These are phyloP conservation scores for Hedya salicella DNA, from an alignment of 2,888 invertebrate species.

Conservation along the genomic window DNA sequence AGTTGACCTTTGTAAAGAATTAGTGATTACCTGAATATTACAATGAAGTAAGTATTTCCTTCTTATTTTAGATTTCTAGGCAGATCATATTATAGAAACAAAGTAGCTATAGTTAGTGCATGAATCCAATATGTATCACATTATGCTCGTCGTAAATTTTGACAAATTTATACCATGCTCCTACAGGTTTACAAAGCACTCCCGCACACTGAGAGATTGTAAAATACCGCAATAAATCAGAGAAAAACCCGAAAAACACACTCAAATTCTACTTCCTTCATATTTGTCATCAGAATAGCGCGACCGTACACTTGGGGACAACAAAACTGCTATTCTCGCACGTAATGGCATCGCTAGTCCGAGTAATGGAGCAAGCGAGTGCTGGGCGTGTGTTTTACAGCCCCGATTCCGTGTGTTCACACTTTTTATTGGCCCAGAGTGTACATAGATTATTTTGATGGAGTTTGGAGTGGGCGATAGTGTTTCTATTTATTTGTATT, in stretches of 20 bases:
- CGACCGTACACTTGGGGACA: constrained; percentile 61
- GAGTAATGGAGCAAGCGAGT: constrained; percentile 56
- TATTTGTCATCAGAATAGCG: constrained; percentile 60
- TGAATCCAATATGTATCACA: neutral
- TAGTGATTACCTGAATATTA: too few relatives aligned
- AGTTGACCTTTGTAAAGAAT: too few relatives aligned
- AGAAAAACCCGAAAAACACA: constrained; percentile 43
- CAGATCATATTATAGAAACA: too few relatives aligned
- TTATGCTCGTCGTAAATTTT: neutral
- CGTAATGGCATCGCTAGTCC: constrained; percentile 60
- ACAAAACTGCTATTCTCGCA: constrained; percentile 58
- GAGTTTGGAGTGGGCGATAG: constrained; percentile 37
- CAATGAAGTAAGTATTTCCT: too few relatives aligned
- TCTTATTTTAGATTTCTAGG: too few relatives aligned
- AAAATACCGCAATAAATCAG: constrained; percentile 32
- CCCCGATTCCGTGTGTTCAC: constrained; percentile 44
- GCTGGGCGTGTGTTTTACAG: constrained; percentile 46
- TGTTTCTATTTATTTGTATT: constrained; percentile 21
- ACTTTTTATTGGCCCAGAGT: constrained; percentile 43
- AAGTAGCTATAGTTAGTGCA: neutral
- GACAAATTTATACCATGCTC: constrained; percentile 3
- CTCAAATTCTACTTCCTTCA: constrained; percentile 45
- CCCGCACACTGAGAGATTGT: constrained; percentile 14
- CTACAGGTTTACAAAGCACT: constrained; percentile 8
- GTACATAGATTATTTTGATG: constrained; percentile 39